Evolutionary conservation across 2,888 invertebrate species (phyloP).

Genomic region (Pocota personata): DNA sequence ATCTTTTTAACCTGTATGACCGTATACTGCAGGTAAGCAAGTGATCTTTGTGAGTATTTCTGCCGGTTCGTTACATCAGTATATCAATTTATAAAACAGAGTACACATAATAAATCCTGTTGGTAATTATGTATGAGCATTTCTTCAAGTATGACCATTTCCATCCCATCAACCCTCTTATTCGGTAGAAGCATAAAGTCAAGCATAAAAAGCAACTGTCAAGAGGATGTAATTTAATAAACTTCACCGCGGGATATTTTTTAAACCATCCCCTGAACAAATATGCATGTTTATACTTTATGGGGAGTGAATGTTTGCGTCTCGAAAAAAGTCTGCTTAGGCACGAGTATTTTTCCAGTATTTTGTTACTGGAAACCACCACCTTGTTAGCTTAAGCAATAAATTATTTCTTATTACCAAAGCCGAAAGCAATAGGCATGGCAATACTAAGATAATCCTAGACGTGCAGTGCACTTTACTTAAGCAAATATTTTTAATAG

Average conservation of each 20-base stretch:
- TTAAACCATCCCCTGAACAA: slow-evolving; percentile 73
- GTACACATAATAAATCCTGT: slow-evolving; percentile 54
- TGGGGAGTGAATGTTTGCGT: slow-evolving; percentile 42
- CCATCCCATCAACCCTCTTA: slow-evolving; percentile 5
- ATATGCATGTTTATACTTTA: slow-evolving; percentile 33
- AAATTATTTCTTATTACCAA: background rate
- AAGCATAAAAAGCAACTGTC: slow-evolving; percentile 77
- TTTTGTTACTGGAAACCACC: background rate
- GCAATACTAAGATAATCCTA: background rate
- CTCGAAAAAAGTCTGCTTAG: slow-evolving; percentile 27
- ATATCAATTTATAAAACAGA: slow-evolving; percentile 34
- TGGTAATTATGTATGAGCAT: slow-evolving; percentile 58
- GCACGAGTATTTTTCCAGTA: slow-evolving; percentile 23
- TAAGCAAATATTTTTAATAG: background rate
- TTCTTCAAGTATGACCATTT: slow-evolving; percentile 14
- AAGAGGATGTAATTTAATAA: slow-evolving; percentile 83
- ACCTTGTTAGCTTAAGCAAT: background rate
- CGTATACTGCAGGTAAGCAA: slow-evolving; percentile 24
- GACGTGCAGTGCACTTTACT: background rate
- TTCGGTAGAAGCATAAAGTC: slow-evolving; percentile 9
- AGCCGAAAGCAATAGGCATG: background rate
- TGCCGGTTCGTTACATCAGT: background rate
- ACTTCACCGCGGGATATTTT: slow-evolving; percentile 82
- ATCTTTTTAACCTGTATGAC: slow-evolving; percentile 11
- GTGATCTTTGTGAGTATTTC: background rate